Conservation (phyloP, 2,113 vertebrate genomes). For the Martes martes region DNA sequence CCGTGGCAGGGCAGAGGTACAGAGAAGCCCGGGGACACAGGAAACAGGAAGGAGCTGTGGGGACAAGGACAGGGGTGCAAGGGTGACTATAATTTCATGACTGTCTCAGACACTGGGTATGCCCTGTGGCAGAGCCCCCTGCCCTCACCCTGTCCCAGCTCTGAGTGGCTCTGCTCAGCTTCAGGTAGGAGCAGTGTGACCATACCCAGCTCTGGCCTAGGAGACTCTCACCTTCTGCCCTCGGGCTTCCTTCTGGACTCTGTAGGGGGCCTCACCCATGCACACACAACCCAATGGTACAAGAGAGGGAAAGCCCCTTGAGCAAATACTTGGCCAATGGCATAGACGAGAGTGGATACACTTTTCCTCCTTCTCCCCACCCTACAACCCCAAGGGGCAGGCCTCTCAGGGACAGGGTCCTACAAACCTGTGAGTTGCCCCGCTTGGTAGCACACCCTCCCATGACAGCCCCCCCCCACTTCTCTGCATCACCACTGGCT, state of each 20-base stretch:
- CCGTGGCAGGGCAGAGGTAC: neutral
- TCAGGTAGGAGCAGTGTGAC: fast-evolving
- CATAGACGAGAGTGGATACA: too few relatives aligned
- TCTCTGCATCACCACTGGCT: neutral
- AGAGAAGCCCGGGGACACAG: neutral
- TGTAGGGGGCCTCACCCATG: fast-evolving
- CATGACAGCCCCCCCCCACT: neutral
- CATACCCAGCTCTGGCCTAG: neutral
- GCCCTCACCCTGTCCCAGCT: fast-evolving
- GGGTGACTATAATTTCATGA: neutral
- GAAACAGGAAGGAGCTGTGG: neutral
- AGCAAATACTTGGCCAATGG: neutral
- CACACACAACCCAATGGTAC: neutral
- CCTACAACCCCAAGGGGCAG: neutral
- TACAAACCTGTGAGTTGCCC: neutral
- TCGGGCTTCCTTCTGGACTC: neutral
- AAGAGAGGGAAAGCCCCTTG: neutral
- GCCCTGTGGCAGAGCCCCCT: fast-evolving
- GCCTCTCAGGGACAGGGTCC: neutral
- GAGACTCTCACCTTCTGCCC: neutral
- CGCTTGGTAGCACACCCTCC: fast-evolving
- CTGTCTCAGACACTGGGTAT: neutral
- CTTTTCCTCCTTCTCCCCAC: neutral
- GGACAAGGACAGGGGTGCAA: too few relatives aligned
- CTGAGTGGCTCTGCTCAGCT: neutral